Evolutionary conservation across 2,888 invertebrate genomes (phyloP), one percentile per base, ranked within the genome.

Genomic region (Phyllotreta striolata): DNA sequence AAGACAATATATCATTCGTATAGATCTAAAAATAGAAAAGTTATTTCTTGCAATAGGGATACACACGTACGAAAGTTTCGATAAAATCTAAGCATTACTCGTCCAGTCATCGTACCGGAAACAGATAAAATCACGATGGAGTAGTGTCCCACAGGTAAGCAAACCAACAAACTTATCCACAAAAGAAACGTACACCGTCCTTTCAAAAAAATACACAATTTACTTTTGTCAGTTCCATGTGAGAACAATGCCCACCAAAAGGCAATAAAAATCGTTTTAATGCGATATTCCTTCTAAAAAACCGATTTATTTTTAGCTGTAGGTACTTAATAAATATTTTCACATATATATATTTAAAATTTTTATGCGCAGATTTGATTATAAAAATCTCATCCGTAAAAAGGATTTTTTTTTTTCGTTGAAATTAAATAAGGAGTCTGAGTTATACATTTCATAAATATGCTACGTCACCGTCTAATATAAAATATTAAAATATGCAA

Each of bases 401-500:
- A 24, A 24, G 24, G 24, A 24, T 1, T 24, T 24, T 24, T 24
- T 24, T 24, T 4, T 24, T 24, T 24, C 24, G 24, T 24, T 24
- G 24, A 4, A 24, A 24, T 24, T 24, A 24, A 24, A 24, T 24
- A 24, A 24, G 24, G 24, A 24, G 24, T 24, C 24, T 24, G 24
- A 24, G 24, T 24, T 24, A 63, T 63, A 63, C 54, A 66, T 63
- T 54, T 57, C 57, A 63, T 66, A 63, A 63, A 66, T 66, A 63
- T 61, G 51, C 58, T 55, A 55, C 54, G 38, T 66, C 57, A 67
- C 44, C 24, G 63, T 66, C 47, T 64, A 49, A 69, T 66, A 63
- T 72, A 77, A 78, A 76, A 76, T 78, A 77, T 77, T 78, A 78
- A 78, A 76, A 77, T 79, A 79, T 78, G 74, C 79, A 69, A 72